Evolutionary conservation across 1,140 invertebrate species (phyloP), one percentile per base, ranked within the genome.

Genomic region (Drosophila oshimai): DNA sequence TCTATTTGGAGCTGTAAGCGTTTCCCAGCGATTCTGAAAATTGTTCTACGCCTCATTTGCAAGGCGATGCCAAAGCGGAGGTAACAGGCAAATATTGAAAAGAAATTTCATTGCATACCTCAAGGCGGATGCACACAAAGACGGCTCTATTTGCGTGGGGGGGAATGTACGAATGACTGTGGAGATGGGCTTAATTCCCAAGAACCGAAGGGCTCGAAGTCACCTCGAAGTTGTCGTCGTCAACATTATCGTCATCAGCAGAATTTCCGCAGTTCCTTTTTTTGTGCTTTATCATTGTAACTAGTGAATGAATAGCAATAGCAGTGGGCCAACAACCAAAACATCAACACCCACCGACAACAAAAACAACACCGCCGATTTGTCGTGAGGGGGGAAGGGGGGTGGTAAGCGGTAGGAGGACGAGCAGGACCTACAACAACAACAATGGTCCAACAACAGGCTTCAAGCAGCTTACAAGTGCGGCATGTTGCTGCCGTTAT

Each of bases 231-330:
- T 64, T 71, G 71, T 58, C 61, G 73, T 51, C 80, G 80, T 80
- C 80, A 84, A 86, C 75, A 86, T 86, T 86, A 86, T 86, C 80
- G 81, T 86, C 80, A 87, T 86, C 80, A 86, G 80, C 80, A 87
- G 76, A 80, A 86, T 86, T 87, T 86, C 80, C 81, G 81, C 72
- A 68, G 81, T 80, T 74, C 44, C 72, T 70, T 86, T 84, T 74
- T 86, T 86, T 87, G 72, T 87, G 81, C 81, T 87, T 87, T 87
- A 86, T 86, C 80, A 87, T 86, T 76, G 80, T 57, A 87, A 79
- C 80, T 69, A 86, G 75, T 86, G 81, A 86, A 87, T 86, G 80
- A 86, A 87, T 86, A 87, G 81, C 80, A 86, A 79, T 83, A 33
- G 65, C 77, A 62, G n/a, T n/a, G 37, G 54, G 53, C 53, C 77